A percentile compares a stretch with the other conserved stretches of the same genome.
Evolutionary conservation across 2,888 invertebrate genomes (phyloP).

Genomic region (Euspilapteryx auroguttella): DNA sequence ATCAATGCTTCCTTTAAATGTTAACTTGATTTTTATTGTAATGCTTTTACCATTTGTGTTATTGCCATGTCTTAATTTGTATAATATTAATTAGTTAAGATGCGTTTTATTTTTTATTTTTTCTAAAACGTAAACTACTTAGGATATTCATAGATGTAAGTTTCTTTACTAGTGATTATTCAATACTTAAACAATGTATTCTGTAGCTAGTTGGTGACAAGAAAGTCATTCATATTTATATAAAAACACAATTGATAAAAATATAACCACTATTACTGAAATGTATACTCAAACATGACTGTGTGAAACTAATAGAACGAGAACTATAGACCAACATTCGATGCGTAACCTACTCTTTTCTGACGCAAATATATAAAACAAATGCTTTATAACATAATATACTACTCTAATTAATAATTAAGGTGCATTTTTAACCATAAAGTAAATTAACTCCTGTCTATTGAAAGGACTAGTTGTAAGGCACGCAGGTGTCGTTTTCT

Average conservation of each 20-base stretch:
- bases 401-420: too few relatives aligned
- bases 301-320: too few relatives aligned
- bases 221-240: constrained; percentile 7
- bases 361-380: constrained; percentile 25
- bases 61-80: constrained; percentile 29
- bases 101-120: constrained; percentile 33
- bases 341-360: too few relatives aligned
- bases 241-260: too few relatives aligned
- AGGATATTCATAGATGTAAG: constrained; percentile 36
- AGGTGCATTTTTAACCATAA: constrained; percentile 54
- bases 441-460: constrained; percentile 21
- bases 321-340: constrained; percentile 8
- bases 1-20: constrained; percentile 50
- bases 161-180: constrained; percentile 40
- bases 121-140: constrained; percentile 40
- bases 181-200: constrained; percentile 29
- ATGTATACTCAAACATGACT: too few relatives aligned
- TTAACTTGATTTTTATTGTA: constrained; percentile 30
- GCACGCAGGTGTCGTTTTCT: constrained; percentile 38
- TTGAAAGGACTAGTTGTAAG: constrained; percentile 42
- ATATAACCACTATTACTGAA: too few relatives aligned
- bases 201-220: constrained; percentile 38
- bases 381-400: constrained; percentile 21
- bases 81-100: constrained; percentile 19
- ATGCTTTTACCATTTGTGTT: constrained; percentile 43